Evolutionary conservation across 2,797 vertebrate species (phyloP).

Genomic region (Enteromius radiatus): DNA sequence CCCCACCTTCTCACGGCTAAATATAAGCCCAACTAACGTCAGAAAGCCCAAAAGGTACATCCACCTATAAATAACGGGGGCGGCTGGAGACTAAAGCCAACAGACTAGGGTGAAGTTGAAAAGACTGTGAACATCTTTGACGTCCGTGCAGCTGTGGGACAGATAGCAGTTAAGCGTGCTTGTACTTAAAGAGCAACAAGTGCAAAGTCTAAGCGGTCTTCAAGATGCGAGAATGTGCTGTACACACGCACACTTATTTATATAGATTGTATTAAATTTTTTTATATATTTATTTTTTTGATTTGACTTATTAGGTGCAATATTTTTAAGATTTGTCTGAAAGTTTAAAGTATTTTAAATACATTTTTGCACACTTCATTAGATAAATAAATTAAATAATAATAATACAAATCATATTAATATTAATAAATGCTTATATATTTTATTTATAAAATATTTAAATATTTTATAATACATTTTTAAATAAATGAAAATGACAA

Average conservation of each 20-base stretch:
- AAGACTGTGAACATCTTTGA: neutral
- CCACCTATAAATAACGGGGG: slow-evolving; percentile 62
- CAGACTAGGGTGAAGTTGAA: slow-evolving; percentile 24
- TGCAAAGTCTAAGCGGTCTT: neutral
- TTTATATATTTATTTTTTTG: too few species aligned
- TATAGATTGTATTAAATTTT: neutral
- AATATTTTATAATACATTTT: too few species aligned
- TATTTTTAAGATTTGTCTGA: too few species aligned
- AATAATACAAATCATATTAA: too few species aligned
- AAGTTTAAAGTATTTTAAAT: neutral
- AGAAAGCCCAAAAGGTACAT: slow-evolving; percentile 61
- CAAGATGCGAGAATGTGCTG: neutral
- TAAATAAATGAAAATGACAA: too few species aligned
- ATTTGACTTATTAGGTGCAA: neutral
- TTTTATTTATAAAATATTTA: too few species aligned
- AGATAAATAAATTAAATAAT: neutral
- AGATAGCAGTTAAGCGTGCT: neutral
- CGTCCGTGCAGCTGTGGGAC: neutral
- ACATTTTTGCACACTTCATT: neutral
- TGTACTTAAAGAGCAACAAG: slow-evolving; percentile 26
- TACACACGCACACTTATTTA: too few species aligned
- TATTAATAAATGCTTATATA: neutral
- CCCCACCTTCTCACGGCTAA: slow-evolving; percentile 54
- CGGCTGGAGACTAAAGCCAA: slow-evolving; percentile 49
- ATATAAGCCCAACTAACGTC: slow-evolving; percentile 63